Conservation (phyloP, 2,888 invertebrate species). For the Dicyrtoma fusca region DNA sequence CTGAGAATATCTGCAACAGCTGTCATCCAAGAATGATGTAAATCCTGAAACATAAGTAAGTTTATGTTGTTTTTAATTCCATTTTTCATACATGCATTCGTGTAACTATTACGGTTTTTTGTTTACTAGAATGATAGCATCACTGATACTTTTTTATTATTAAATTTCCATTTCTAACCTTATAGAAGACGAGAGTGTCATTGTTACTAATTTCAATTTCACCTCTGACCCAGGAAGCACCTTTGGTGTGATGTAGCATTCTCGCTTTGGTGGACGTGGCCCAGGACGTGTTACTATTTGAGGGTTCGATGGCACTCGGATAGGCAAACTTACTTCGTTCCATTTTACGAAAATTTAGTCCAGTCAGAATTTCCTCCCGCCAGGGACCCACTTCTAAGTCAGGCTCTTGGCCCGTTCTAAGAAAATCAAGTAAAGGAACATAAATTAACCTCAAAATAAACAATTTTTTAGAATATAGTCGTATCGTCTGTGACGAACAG, state of each 20-base stretch:
- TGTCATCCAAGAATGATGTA: slow-evolving; percentile 50
- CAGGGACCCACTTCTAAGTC: slow-evolving; percentile 55
- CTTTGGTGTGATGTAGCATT: slow-evolving; percentile 40
- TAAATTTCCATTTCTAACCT: slow-evolving; percentile 36
- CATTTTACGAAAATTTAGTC: slow-evolving; percentile 45
- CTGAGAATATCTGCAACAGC: slow-evolving; percentile 48
- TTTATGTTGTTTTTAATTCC: too few relatives aligned
- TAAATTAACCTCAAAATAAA: neutral
- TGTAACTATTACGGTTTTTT: too few relatives aligned
- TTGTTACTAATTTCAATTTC: slow-evolving; percentile 53
- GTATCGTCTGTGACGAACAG: neutral
- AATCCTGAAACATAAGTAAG: slow-evolving; percentile 27
- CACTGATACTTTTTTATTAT: neutral
- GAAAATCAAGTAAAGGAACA: slow-evolving; percentile 1
- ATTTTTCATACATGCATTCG: too few relatives aligned
- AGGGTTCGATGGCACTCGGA: slow-evolving; percentile 50
- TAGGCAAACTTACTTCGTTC: slow-evolving; percentile 44
- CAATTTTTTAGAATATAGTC: neutral
- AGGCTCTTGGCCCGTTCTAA: slow-evolving; percentile 31
- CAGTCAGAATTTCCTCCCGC: slow-evolving; percentile 52
- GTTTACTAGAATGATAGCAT: too few relatives aligned
- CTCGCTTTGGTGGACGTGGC: slow-evolving; percentile 46
- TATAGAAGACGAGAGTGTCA: slow-evolving; percentile 53
- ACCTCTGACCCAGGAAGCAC: slow-evolving; percentile 41
- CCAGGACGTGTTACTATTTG: slow-evolving; percentile 38